phyloP scores from a whole-genome alignment of 2,888 invertebrate genomes.

The Eucera pruinosa region DNA sequence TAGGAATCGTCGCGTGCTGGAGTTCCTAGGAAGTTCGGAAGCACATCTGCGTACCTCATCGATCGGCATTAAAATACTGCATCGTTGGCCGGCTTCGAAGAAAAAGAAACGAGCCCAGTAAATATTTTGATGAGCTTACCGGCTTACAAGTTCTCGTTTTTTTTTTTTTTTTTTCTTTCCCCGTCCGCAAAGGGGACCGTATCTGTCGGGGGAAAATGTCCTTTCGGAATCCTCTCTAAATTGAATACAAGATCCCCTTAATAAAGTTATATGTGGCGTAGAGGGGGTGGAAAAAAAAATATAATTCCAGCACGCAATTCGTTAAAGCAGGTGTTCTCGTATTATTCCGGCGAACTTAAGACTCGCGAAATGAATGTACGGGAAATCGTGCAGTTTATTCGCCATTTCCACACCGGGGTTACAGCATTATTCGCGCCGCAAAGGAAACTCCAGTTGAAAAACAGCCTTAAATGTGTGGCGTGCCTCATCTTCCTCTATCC shows the following conservation, averaged over 20 bases:
- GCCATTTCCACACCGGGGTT: slow-evolving; percentile 24
- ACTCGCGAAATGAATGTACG: slow-evolving; percentile 6
- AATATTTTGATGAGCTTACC: slow-evolving; percentile 72
- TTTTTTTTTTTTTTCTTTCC: neutral
- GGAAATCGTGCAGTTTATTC: slow-evolving; percentile 42
- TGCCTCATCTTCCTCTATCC: slow-evolving; percentile 63
- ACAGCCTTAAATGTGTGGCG: slow-evolving; percentile 55
- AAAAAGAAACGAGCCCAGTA: slow-evolving; percentile 59
- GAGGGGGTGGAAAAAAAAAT: slow-evolving; percentile 1
- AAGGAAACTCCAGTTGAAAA: slow-evolving; percentile 56
- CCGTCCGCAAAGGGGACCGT: slow-evolving; percentile 38
- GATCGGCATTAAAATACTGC: slow-evolving; percentile 68
- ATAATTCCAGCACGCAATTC: slow-evolving; percentile 48
- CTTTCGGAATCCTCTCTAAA: slow-evolving; percentile 66
- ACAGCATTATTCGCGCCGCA: slow-evolving; percentile 40
- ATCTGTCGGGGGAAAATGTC: slow-evolving; percentile 54
- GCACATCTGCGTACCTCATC: slow-evolving; percentile 64
- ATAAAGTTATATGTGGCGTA: slow-evolving; percentile 56
- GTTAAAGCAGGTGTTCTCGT: slow-evolving; percentile 36
- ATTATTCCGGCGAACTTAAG: slow-evolving; percentile 12
- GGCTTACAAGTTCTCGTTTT: slow-evolving; percentile 55
- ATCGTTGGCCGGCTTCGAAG: slow-evolving; percentile 42
- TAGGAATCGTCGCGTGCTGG: slow-evolving; percentile 39
- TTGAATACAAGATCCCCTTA: slow-evolving; percentile 70
- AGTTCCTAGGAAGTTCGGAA: slow-evolving; percentile 38